These are phyloP conservation scores for Xenopus laevis DNA, from an alignment of 2,113 vertebrate genomes.

Conservation along the genomic window DNA sequence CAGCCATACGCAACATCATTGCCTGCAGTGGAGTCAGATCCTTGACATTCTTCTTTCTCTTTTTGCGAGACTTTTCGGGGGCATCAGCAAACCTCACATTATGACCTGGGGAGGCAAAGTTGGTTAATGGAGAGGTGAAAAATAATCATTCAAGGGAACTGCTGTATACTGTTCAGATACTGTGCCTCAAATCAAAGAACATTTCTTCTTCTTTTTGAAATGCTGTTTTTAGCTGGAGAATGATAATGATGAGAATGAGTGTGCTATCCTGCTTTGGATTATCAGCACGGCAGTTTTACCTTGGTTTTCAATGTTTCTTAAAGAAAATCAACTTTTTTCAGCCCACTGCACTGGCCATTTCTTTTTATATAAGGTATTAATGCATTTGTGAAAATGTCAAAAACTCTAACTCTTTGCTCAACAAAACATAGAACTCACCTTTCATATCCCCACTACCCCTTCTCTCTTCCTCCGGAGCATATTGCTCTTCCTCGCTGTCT, in stretches of 20 bases:
- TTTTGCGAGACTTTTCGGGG: slow-evolving; percentile 73
- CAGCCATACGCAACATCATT: slow-evolving; percentile 98
- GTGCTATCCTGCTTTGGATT: too few relatives aligned
- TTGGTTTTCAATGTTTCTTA: too few relatives aligned
- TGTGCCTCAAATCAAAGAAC: too few relatives aligned
- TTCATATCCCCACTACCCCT: slow-evolving; percentile 69
- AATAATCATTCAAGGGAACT: neutral
- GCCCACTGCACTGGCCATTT: too few relatives aligned
- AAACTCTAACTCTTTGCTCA: neutral
- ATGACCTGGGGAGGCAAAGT: slow-evolving; percentile 58
- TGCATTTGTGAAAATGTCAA: too few relatives aligned
- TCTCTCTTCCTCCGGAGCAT: slow-evolving; percentile 73
- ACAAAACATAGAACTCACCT: slow-evolving; percentile 43
- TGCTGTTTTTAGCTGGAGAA: too few relatives aligned
- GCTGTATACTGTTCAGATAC: too few relatives aligned
- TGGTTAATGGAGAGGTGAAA: neutral
- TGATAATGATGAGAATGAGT: too few relatives aligned
- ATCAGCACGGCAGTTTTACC: too few relatives aligned
- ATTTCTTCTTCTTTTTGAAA: too few relatives aligned
- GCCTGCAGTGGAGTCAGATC: slow-evolving; percentile 94
- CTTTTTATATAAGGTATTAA: too few relatives aligned
- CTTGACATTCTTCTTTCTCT: slow-evolving; percentile 88
- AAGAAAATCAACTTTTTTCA: too few relatives aligned
- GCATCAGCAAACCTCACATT: slow-evolving; percentile 91
- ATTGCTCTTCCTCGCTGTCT: slow-evolving; percentile 84